phyloP scores from a whole-genome alignment of 2,797 vertebrate species.

The Ptychadena robeensis region DNA sequence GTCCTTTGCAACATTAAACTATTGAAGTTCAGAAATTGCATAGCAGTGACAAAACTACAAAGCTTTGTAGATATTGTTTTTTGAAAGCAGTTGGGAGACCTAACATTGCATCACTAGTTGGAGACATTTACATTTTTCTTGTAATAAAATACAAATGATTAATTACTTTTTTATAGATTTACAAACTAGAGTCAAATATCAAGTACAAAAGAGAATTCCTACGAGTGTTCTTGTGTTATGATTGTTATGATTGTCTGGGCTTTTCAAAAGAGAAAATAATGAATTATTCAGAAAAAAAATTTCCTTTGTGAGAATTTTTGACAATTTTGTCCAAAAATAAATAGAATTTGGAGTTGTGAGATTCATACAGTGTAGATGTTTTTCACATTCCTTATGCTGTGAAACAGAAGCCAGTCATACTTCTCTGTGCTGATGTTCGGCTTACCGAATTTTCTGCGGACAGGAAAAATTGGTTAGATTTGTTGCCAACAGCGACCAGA shows the following conservation, averaged over 20 bases:
- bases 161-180: too few relatives aligned
- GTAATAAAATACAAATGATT: background rate
- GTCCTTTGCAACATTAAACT: constrained; percentile 12
- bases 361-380: background rate
- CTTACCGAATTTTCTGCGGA: too few relatives aligned
- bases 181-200: background rate
- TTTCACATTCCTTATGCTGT: background rate
- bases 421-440: too few relatives aligned
- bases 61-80: background rate
- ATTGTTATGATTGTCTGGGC: background rate
- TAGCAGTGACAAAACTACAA: background rate
- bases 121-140: background rate
- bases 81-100: background rate
- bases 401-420: too few relatives aligned
- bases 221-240: background rate
- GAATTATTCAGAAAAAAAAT: background rate
- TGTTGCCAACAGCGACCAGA: background rate
- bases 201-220: background rate
- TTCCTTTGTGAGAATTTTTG: too few relatives aligned
- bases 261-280: background rate
- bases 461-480: too few relatives aligned
- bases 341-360: background rate
- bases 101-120: too few relatives aligned
- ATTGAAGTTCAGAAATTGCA: background rate
- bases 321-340: too few relatives aligned